Conservation (phyloP, 2,113 vertebrate species). For the Leucopternis melanops region DNA sequence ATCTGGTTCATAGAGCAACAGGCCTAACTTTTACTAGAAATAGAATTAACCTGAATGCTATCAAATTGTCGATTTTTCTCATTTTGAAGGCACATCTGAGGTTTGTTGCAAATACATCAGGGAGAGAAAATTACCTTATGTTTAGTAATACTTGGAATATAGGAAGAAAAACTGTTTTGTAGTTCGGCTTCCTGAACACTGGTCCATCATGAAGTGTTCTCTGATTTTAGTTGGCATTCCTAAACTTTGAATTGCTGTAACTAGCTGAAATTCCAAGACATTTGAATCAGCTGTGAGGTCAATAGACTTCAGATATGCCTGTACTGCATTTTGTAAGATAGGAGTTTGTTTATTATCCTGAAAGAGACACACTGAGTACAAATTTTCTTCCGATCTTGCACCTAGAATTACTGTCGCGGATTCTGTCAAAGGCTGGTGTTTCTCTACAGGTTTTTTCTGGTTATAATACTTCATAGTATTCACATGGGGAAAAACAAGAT, state of each 20-base stretch:
- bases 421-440: neutral
- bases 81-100: neutral
- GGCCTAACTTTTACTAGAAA: neutral
- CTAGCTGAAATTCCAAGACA: neutral
- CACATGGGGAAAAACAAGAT: accelerated
- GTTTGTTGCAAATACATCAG: neutral
- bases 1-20: neutral
- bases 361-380: neutral
- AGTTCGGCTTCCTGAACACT: neutral
- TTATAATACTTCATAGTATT: neutral
- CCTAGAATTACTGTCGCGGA: accelerated
- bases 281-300: neutral
- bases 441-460: neutral
- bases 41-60: neutral
- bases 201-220: neutral
- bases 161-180: neutral
- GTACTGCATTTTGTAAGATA: neutral
- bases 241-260: neutral
- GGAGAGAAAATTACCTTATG: neutral
- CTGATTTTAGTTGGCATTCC: neutral
- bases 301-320: neutral
- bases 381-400: neutral
- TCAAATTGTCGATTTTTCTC: neutral
- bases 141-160: neutral
- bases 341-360: neutral